Evolutionary conservation across 2,113 vertebrate genomes (phyloP).

Genomic region (Sander lucioperca): DNA sequence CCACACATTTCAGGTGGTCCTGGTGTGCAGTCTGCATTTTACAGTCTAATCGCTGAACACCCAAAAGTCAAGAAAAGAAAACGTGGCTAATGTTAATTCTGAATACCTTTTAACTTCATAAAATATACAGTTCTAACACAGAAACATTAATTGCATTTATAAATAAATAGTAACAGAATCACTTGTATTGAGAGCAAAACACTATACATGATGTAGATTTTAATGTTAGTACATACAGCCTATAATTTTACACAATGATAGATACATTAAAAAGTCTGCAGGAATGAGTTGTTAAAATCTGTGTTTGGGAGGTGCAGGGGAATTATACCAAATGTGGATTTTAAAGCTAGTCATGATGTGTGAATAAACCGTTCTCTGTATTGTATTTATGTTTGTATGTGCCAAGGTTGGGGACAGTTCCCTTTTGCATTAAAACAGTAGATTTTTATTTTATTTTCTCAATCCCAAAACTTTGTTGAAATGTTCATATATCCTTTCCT

Average conservation of each 20-base stretch:
- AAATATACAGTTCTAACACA: conserved; percentile 68
- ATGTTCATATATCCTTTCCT: conserved; percentile 11
- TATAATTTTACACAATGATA: conserved; percentile 9
- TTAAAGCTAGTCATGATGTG: background rate
- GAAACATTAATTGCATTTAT: conserved; percentile 61
- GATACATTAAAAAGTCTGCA: conserved; percentile 31
- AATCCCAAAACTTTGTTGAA: conserved; percentile 19
- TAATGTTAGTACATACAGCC: conserved; percentile 67
- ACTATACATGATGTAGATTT: conserved; percentile 61
- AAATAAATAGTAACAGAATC: conserved; percentile 80
- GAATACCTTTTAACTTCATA: conserved; percentile 26
- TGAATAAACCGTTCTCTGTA: conserved; percentile 7
- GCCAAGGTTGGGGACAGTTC: background rate
- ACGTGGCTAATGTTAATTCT: conserved; percentile 24
- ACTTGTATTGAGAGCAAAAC: conserved; percentile 51
- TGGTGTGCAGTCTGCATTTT: conserved; percentile 27
- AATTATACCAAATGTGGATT: conserved; percentile 12
- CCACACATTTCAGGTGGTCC: conserved; percentile 61
- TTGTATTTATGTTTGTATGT: conserved; percentile 3
- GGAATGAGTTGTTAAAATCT: conserved; percentile 8
- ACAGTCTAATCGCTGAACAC: conserved; percentile 27
- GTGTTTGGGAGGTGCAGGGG: conserved; percentile 17
- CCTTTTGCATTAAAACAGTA: background rate
- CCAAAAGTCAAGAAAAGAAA: conserved; percentile 26
- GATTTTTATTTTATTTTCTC: background rate